Evolutionary conservation across 2,113 vertebrate genomes (phyloP), one percentile per base, ranked within the genome.

Genomic region (Thunnus maccoyii): DNA sequence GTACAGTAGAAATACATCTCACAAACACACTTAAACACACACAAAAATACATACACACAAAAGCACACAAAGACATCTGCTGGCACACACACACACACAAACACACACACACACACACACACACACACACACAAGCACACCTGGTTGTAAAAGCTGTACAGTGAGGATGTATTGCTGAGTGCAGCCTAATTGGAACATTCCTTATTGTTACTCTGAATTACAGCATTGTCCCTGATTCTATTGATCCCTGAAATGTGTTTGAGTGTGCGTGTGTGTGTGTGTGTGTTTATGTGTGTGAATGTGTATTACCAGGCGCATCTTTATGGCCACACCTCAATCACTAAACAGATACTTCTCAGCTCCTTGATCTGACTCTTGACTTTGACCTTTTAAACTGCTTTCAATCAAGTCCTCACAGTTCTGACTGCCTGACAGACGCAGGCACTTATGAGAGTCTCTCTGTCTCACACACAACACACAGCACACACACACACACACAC

Each of bases 321-420:
- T 72, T 62, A 82, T 60, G 52, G 62, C 56, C 71, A 76, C 75
- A 79, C 67, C 30, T 70, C 86, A 73, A 78, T 83, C 80, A 56
- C 62, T 79, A 70, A 89, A 71, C 72, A 74, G 65, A 75, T 77
- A 83, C 72, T 61, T 80, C 71, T 85, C 57, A 17, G 13, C 27
- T 72, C 58, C 85, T 72, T 82, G 72, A 85, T 83, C 47, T n/a
- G 44, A 85, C 85, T 90, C 80, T 73, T 90, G 73, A 86, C 84
- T 90, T 91, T 90, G 87, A 93, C 90, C 90, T 90, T 92, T 92
- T 60, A 78, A 72, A 82, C 74, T 76, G 88, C 76, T 86, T 90
- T 91, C 89, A 89, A 88, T 93, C 90, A 88, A 75, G 77, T 84
- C 78, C 76, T 90, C 81, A 55, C 65, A n/a, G 52, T 56, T 67